phyloP scores from a whole-genome alignment of 2,888 invertebrate genomes.

The Archips crataeganus region DNA sequence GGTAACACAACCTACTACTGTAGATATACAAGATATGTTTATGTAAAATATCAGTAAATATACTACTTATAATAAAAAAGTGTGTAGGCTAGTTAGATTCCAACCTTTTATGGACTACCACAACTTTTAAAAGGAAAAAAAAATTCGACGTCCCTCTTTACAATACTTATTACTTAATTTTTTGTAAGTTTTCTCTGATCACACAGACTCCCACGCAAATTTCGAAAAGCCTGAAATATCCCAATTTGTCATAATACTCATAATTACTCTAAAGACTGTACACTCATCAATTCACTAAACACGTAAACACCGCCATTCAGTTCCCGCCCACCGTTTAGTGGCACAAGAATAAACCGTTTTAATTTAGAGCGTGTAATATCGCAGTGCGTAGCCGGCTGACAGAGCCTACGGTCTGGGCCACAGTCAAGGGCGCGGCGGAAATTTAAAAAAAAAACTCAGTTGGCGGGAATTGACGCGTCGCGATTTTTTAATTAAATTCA shows the following conservation, averaged over 20 bases:
- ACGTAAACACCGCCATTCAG: conserved; percentile 48
- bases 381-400: conserved; percentile 53
- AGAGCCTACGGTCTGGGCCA: conserved; percentile 28
- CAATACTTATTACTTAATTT: too few relatives aligned
- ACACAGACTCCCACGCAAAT: too few relatives aligned
- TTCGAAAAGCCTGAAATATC: neutral
- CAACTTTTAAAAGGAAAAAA: too few relatives aligned
- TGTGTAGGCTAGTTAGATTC: too few relatives aligned
- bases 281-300: conserved; percentile 20
- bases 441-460: conserved; percentile 39
- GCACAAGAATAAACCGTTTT: conserved; percentile 65
- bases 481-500: conserved; percentile 5
- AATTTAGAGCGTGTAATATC: conserved; percentile 55
- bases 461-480: conserved; percentile 43
- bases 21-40: too few relatives aligned
- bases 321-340: conserved; percentile 59
- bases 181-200: neutral
- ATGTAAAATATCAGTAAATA: too few relatives aligned
- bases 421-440: conserved; percentile 43
- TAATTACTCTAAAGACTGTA: conserved; percentile 17
- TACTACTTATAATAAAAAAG: too few relatives aligned
- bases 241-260: conserved; percentile 3
- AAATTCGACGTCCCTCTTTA: too few relatives aligned
- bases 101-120: too few relatives aligned
- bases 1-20: neutral